phyloP scores from a whole-genome alignment of 2,888 invertebrate genomes.

The Leptinotarsa tumamoca region DNA sequence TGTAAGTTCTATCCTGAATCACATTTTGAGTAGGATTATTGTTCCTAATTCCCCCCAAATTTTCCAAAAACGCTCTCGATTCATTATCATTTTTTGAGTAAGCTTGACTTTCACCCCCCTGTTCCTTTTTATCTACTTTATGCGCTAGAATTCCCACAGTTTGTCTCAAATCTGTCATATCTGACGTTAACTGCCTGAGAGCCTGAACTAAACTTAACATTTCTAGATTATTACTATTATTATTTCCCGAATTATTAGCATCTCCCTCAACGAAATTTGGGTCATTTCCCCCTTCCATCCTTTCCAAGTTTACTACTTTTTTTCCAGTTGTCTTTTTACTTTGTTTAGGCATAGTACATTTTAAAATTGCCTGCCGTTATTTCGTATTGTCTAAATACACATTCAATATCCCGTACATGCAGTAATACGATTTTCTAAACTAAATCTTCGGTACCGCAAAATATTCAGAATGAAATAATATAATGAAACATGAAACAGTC shows the following conservation, averaged over 20 bases:
- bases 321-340: constrained; percentile 3
- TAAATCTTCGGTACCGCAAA: no score
- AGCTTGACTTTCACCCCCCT: not conserved
- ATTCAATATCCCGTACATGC: not conserved
- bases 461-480: no score
- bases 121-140: not conserved
- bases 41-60: not conserved
- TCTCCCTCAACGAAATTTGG: not conserved
- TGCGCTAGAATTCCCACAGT: not conserved
- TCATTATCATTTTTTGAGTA: not conserved
- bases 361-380: not conserved
- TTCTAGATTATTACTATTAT: not conserved
- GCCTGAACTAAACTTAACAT: not conserved
- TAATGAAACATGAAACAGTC: no score
- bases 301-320: not conserved
- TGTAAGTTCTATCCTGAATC: constrained; percentile 10
- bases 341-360: not conserved
- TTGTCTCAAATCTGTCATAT: not conserved
- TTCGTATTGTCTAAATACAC: not conserved
- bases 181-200: not conserved
- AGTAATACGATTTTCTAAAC: no score
- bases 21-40: not conserved
- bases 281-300: not conserved
- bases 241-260: not conserved
- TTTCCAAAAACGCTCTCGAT: not conserved